phyloP scores from a whole-genome alignment of 1,140 invertebrate genomes.

The Drosophila teissieri region DNA sequence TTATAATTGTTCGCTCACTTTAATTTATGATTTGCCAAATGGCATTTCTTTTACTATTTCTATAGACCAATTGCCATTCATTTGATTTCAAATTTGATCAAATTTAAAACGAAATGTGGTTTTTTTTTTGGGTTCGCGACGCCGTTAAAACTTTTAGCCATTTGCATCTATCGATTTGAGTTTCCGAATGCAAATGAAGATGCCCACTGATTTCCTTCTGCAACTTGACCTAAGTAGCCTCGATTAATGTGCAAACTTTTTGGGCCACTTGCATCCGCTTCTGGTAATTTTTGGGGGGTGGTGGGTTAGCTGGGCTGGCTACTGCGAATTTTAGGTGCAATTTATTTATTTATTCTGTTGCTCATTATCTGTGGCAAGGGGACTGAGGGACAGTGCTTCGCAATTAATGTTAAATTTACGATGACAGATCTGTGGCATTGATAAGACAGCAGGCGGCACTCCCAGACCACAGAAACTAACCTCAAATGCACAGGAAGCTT shows the following conservation, averaged over 20 bases:
- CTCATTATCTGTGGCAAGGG: constrained; percentile 38
- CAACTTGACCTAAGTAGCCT: constrained; percentile 50
- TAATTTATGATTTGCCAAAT: not conserved
- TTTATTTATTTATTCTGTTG: constrained; percentile 61
- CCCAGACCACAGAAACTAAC: constrained; percentile 16
- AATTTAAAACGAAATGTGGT: constrained; percentile 17
- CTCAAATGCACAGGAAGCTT: constrained; percentile 27
- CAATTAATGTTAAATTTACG: constrained; percentile 65
- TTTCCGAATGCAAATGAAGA: constrained; percentile 42
- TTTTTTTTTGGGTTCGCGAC: not conserved
- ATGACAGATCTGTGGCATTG: constrained; percentile 55
- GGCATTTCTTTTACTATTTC: not conserved
- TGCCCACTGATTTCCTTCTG: not conserved
- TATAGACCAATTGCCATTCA: not conserved
- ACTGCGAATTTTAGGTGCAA: constrained; percentile 13
- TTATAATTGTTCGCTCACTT: not conserved
- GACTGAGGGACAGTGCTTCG: not conserved
- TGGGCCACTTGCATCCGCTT: constrained; percentile 62
- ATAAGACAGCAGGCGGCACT: constrained; percentile 23
- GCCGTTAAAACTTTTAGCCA: constrained; percentile 24
- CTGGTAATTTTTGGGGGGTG: too few relatives aligned
- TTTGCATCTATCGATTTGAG: constrained; percentile 49
- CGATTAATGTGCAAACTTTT: constrained; percentile 69
- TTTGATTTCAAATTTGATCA: constrained; percentile 36
- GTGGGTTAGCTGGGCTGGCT: not conserved